Evolutionary conservation across 1,140 invertebrate genomes (phyloP).

Genomic region (Brachionus koreanus): DNA sequence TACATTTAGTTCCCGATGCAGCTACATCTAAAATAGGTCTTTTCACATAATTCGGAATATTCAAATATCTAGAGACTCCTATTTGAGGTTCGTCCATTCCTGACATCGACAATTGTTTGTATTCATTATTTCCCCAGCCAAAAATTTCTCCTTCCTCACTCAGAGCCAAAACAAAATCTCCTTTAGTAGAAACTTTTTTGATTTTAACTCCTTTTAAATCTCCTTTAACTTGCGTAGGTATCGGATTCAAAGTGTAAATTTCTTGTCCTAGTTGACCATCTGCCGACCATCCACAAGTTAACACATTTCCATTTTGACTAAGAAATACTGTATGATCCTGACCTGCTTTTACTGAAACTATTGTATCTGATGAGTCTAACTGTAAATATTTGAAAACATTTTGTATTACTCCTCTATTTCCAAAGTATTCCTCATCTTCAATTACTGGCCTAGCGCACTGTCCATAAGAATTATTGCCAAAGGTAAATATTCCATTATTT

Average conservation of each 20-base stretch:
- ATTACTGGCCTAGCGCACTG: conserved; percentile 84
- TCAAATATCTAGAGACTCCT: conserved; percentile 48
- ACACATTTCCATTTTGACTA: conserved; percentile 74
- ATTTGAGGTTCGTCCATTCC: conserved; percentile 49
- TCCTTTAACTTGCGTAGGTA: conserved; percentile 64
- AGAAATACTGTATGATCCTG: conserved; percentile 81
- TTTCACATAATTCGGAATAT: conserved; percentile 62
- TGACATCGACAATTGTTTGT: conserved; percentile 69
- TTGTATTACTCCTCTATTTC: conserved; percentile 18
- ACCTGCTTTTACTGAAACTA: conserved; percentile 70
- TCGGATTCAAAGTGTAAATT: conserved; percentile 49
- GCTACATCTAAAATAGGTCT: conserved; percentile 69
- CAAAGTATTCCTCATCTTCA: conserved; percentile 69
- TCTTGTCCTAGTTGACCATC: conserved; percentile 72
- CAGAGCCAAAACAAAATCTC: conserved; percentile 79
- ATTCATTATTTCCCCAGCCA: conserved; percentile 95
- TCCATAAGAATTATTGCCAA: conserved; percentile 88
- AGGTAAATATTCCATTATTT: conserved; percentile 66
- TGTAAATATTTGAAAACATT: conserved; percentile 24
- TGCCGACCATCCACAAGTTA: conserved; percentile 83
- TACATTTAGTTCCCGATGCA: conserved; percentile 78
- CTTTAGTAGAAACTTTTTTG: conserved; percentile 71
- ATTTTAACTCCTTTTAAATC: conserved; percentile 78
- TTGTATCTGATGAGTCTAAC: conserved; percentile 10
- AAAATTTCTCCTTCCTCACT: conserved; percentile 84